phyloP scores from a whole-genome alignment of 53 echinoderm and acorn worm genomes.

The Luidia sarsii region DNA sequence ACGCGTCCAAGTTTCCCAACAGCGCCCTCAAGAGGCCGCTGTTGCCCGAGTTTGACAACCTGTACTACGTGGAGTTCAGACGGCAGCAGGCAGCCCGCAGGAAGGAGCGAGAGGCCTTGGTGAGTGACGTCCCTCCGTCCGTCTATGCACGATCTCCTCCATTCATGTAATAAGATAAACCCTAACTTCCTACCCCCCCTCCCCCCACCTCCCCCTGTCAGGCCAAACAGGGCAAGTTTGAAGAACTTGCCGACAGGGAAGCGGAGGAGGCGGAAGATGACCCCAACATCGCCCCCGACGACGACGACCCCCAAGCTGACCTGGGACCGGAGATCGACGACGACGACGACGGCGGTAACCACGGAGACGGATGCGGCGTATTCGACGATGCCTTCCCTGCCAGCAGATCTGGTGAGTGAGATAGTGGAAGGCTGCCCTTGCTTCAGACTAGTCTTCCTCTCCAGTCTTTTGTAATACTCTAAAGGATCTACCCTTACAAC shows the following conservation, averaged over 20 bases:
- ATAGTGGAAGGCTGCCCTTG: too few relatives aligned
- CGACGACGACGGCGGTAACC: slow-evolving; percentile 26
- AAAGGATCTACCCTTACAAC: not conserved
- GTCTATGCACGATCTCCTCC: too few relatives aligned
- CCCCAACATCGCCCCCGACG: not conserved
- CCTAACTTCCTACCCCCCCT: not conserved
- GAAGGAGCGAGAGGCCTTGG: slow-evolving; percentile 76
- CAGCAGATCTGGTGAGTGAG: slow-evolving; percentile 10
- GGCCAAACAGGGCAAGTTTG: slow-evolving; percentile 69
- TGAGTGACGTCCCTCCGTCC: slow-evolving; percentile 11
- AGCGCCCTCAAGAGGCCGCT: slow-evolving; percentile 77
- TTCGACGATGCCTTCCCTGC: slow-evolving; percentile 44
- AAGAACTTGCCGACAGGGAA: slow-evolving; percentile 66
- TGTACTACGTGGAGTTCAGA: slow-evolving; percentile 78
- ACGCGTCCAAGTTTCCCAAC: slow-evolving; percentile 78
- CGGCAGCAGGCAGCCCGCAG: slow-evolving; percentile 70
- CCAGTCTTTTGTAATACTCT: too few relatives aligned
- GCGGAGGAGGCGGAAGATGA: slow-evolving; percentile 56
- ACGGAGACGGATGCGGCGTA: slow-evolving; percentile 61
- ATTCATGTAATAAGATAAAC: too few relatives aligned
- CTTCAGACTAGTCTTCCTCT: not conserved
- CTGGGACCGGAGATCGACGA: slow-evolving; percentile 7
- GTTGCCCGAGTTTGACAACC: slow-evolving; percentile 76
- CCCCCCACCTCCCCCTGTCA: not conserved
- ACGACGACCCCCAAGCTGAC: not conserved